phyloP scores from a whole-genome alignment of 2,888 invertebrate species.

The Dryococelus australis region DNA sequence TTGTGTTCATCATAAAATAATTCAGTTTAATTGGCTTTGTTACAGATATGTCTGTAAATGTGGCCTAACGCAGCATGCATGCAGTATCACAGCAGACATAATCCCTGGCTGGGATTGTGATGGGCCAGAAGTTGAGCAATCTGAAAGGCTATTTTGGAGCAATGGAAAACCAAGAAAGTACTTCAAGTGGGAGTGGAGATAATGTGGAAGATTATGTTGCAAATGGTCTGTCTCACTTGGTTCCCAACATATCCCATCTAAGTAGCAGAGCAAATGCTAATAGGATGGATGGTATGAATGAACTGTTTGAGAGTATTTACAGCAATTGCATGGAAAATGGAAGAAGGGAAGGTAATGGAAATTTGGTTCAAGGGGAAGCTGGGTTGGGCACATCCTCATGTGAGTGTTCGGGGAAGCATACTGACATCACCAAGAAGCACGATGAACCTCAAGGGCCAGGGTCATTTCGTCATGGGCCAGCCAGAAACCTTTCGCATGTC shows the following conservation, averaged over 20 bases:
- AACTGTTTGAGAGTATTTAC: conserved; percentile 50
- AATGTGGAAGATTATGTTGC: neutral
- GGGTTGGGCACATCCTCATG: neutral
- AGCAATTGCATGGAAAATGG: conserved; percentile 43
- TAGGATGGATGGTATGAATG: conserved; percentile 45
- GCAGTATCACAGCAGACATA: conserved; percentile 5
- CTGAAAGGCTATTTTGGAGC: conserved; percentile 50
- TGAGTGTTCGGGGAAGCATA: conserved; percentile 25
- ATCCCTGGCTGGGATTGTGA: conserved; percentile 37
- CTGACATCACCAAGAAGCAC: conserved; percentile 28
- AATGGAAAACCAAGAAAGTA: conserved; percentile 44
- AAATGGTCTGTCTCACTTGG: neutral
- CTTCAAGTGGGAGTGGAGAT: conserved; percentile 13
- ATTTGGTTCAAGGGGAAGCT: conserved; percentile 31
- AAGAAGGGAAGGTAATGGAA: conserved; percentile 42
- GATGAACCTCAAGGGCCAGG: conserved; percentile 34
- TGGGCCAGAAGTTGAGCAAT: conserved; percentile 53
- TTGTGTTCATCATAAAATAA: no score
- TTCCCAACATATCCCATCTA: neutral
- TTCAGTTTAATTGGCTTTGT: neutral
- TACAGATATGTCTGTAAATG: neutral
- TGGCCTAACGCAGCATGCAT: neutral
- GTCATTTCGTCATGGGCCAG: conserved; percentile 31
- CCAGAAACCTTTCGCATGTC: conserved; percentile 40
- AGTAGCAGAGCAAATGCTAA: conserved; percentile 38